Evolutionary conservation across 2,888 invertebrate genomes (phyloP).

Genomic region (Nomada lathburiana): DNA sequence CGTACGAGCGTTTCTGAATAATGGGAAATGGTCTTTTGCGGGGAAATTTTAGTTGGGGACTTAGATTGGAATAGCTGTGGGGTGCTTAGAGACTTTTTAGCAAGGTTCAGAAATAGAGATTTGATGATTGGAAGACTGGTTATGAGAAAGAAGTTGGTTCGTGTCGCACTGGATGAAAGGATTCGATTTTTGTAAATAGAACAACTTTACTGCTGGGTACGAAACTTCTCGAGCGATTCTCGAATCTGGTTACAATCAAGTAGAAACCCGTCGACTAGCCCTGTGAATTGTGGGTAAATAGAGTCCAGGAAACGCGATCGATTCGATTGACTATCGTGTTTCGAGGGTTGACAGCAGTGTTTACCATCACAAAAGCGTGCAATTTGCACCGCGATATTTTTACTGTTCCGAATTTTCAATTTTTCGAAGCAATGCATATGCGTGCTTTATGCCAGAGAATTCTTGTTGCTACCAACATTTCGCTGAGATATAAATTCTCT

Average conservation of each 20-base stretch:
- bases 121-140: too few relatives aligned
- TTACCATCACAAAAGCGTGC: slow-evolving; percentile 10
- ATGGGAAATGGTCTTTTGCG: neutral
- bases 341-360: slow-evolving; percentile 27
- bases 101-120: too few relatives aligned
- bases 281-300: slow-evolving; percentile 42
- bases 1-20: neutral
- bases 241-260: slow-evolving; percentile 8
- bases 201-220: neutral
- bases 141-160: too few relatives aligned
- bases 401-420: too few relatives aligned
- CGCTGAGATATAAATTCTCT: too few relatives aligned
- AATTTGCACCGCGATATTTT: neutral
- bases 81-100: neutral
- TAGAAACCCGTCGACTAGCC: slow-evolving; percentile 19
- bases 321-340: slow-evolving; percentile 26
- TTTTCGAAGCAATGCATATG: neutral
- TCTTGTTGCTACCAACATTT: too few relatives aligned
- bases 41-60: neutral
- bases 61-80: neutral
- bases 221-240: slow-evolving; percentile 1
- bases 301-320: slow-evolving; percentile 34
- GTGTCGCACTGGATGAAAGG: neutral
- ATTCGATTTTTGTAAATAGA: neutral
- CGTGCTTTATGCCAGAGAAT: too few relatives aligned